A percentile compares a stretch with the other conserved stretches of the same genome.
Evolutionary conservation across 1,140 invertebrate genomes (phyloP).

Genomic region (Brachionus koreanus): DNA sequence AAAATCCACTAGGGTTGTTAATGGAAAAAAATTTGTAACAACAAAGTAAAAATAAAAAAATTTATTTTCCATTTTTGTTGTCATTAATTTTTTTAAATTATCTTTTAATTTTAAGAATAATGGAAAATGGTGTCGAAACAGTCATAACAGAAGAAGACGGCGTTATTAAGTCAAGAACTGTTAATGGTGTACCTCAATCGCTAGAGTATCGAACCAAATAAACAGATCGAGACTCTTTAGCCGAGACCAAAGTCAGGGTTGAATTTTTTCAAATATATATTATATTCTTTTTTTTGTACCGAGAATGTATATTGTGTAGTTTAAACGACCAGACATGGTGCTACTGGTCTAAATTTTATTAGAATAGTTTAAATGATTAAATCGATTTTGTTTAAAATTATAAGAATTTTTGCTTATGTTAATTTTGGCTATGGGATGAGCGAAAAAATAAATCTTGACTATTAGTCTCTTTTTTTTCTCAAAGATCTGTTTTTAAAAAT

Average conservation of each 20-base stretch:
- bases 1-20: slow-evolving; percentile 29
- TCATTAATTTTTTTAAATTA: background rate
- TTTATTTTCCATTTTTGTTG: background rate
- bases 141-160: slow-evolving; percentile 44
- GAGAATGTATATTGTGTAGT: background rate
- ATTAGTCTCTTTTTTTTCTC: background rate
- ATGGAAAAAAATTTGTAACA: slow-evolving; percentile 41
- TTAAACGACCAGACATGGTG: background rate
- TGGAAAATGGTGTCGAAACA: slow-evolving; percentile 42
- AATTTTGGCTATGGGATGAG: background rate
- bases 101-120: background rate
- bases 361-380: background rate
- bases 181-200: slow-evolving; percentile 37
- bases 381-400: background rate
- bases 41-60: slow-evolving; percentile 15
- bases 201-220: slow-evolving; percentile 21
- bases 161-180: slow-evolving; percentile 18
- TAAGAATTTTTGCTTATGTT: background rate
- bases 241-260: background rate
- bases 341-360: background rate
- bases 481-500: background rate
- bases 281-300: background rate
- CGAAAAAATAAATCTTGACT: background rate
- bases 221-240: background rate
- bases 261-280: background rate